Percentiles rank a stretch among this genome's conserved stretches.
Conservation (phyloP, 2,888 invertebrate genomes). For the Xanthostigma xanthostigma region DNA sequence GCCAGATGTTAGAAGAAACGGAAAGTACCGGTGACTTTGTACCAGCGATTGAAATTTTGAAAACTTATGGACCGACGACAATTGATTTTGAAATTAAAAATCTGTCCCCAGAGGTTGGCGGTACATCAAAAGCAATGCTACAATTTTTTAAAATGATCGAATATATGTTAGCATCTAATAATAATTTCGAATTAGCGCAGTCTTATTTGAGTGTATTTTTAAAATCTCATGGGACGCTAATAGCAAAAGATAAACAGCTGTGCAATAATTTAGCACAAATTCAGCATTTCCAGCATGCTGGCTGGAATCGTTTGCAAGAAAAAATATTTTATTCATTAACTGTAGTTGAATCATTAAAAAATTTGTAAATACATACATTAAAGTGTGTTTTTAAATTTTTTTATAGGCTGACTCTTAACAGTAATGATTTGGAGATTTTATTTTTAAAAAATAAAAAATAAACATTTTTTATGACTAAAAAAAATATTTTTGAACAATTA, state of each 20-base stretch:
- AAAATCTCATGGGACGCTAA: slow-evolving; percentile 54
- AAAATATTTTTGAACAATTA: too few species aligned
- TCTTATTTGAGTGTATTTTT: slow-evolving; percentile 80
- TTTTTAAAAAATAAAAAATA: not conserved
- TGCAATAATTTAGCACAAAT: slow-evolving; percentile 38
- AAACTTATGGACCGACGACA: slow-evolving; percentile 62
- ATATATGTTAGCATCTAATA: slow-evolving; percentile 54
- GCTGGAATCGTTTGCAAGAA: slow-evolving; percentile 53
- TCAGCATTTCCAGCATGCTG: slow-evolving; percentile 38
- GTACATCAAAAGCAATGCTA: slow-evolving; percentile 51
- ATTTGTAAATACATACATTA: slow-evolving; percentile 22
- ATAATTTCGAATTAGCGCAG: slow-evolving; percentile 79
- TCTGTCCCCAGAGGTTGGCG: slow-evolving; percentile 58
- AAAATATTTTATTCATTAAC: slow-evolving; percentile 59
- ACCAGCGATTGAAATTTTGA: slow-evolving; percentile 43
- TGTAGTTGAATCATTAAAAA: slow-evolving; percentile 59
- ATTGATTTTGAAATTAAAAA: slow-evolving; percentile 79
- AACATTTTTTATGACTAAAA: too few species aligned
- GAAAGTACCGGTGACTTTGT: slow-evolving; percentile 34
- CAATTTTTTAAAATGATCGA: slow-evolving; percentile 64
- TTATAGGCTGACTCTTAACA: too few species aligned
- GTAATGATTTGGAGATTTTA: not conserved
- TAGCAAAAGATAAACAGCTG: slow-evolving; percentile 40
- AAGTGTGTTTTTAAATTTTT: too few species aligned
- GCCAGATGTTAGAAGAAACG: slow-evolving; percentile 41